Conservation (phyloP, 2,113 vertebrate species). For the Cynocephalus volans region DNA sequence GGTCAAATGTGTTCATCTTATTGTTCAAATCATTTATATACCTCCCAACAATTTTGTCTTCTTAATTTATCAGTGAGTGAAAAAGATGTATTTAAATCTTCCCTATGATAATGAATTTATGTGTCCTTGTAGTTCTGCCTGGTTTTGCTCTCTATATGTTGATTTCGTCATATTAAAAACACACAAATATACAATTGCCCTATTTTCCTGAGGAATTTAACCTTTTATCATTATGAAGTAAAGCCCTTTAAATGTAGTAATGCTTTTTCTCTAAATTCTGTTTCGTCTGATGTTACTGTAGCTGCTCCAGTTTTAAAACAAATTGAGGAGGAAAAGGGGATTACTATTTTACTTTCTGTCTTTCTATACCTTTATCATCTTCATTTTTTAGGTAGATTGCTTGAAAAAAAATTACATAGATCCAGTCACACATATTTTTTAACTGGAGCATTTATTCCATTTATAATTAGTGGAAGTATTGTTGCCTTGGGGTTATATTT, state of each 20-base stretch:
- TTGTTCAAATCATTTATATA: background rate
- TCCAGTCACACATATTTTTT: background rate
- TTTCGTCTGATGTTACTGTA: background rate
- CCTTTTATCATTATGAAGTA: background rate
- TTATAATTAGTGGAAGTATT: background rate
- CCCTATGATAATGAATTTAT: background rate
- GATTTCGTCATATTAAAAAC: background rate
- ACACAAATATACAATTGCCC: background rate
- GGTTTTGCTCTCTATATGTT: background rate
- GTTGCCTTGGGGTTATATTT: background rate
- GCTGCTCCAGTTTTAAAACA: slow-evolving; percentile 1
- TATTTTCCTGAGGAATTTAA: background rate
- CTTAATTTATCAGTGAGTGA: background rate
- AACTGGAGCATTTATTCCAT: background rate
- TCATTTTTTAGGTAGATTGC: background rate
- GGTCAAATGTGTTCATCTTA: background rate
- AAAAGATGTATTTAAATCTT: background rate
- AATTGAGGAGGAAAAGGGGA: background rate
- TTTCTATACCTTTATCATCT: background rate
- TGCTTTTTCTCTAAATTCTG: background rate
- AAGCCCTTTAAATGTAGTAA: background rate
- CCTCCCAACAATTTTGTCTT: background rate
- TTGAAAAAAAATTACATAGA: background rate
- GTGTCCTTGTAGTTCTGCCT: background rate
- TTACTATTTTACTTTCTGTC: background rate